Conservation (phyloP, 64 coral and sea anemone species). For the Stichodactyla helianthus region DNA sequence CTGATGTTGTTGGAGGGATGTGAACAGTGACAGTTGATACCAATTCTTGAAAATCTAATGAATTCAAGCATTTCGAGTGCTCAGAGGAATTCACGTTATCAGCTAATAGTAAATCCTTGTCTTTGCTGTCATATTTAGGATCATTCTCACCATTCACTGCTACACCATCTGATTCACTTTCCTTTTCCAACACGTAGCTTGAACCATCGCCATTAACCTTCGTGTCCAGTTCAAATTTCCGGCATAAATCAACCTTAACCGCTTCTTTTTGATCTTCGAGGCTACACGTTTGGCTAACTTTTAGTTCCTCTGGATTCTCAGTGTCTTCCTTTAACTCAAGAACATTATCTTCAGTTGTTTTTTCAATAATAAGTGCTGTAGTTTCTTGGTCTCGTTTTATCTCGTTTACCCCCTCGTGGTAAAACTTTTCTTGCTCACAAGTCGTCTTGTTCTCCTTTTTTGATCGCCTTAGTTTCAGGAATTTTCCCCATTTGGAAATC, state of each 20-base stretch:
- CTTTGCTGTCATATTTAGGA: background rate
- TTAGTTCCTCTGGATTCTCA: background rate
- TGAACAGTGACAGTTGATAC: background rate
- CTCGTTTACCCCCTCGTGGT: background rate
- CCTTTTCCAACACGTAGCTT: background rate
- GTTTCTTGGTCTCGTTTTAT: background rate
- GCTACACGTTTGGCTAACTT: background rate
- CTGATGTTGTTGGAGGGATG: background rate
- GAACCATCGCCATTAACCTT: background rate
- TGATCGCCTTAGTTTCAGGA: background rate
- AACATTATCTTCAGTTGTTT: background rate
- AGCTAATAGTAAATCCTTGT: background rate
- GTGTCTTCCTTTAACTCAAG: background rate
- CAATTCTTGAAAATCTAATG: background rate
- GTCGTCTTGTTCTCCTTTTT: background rate
- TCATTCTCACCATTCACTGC: background rate
- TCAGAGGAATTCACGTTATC: background rate
- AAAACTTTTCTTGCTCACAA: background rate
- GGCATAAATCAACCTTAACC: background rate
- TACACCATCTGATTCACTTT: background rate
- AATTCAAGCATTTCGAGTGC: background rate
- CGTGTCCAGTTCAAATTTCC: background rate
- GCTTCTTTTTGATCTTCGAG: background rate
- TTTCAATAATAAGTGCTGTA: background rate
- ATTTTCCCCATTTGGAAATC: constrained; percentile 7